These are phyloP conservation scores for Tricholaema leucomelas DNA, from an alignment of 2,113 vertebrate species.

Conservation along the genomic window DNA sequence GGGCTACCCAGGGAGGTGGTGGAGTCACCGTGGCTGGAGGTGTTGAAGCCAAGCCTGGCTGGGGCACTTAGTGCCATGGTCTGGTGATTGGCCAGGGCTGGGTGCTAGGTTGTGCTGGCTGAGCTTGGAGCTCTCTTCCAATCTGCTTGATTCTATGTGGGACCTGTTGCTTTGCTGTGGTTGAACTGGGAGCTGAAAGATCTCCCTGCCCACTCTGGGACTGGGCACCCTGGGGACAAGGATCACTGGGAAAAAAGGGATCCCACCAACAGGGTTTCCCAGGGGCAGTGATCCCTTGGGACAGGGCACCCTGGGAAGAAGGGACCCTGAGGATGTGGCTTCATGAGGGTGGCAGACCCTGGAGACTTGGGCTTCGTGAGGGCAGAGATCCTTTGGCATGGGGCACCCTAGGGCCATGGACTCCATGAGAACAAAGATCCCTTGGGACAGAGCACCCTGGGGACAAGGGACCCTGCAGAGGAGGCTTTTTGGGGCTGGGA, in stretches of 20 bases:
- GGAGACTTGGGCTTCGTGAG: neutral
- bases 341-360: neutral
- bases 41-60: too few relatives aligned
- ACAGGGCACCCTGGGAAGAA: neutral
- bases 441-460: neutral
- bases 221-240: neutral
- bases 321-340: neutral
- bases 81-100: too few relatives aligned
- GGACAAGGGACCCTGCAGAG: neutral
- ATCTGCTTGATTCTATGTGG: too few relatives aligned
- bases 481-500: too few relatives aligned
- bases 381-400: neutral
- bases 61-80: too few relatives aligned
- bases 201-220: neutral
- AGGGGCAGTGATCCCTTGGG: neutral
- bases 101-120: too few relatives aligned
- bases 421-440: too few relatives aligned
- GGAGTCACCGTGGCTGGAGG: too few relatives aligned
- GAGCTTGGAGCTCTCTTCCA: too few relatives aligned
- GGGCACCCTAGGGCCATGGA: neutral
- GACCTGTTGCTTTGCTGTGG: neutral
- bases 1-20: too few relatives aligned
- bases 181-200: rapidly evolving
- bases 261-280: neutral
- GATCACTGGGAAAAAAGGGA: neutral